Base-by-base conservation (phyloP, 2,113 vertebrate species). In the Amblyopsis rosae region DNA sequence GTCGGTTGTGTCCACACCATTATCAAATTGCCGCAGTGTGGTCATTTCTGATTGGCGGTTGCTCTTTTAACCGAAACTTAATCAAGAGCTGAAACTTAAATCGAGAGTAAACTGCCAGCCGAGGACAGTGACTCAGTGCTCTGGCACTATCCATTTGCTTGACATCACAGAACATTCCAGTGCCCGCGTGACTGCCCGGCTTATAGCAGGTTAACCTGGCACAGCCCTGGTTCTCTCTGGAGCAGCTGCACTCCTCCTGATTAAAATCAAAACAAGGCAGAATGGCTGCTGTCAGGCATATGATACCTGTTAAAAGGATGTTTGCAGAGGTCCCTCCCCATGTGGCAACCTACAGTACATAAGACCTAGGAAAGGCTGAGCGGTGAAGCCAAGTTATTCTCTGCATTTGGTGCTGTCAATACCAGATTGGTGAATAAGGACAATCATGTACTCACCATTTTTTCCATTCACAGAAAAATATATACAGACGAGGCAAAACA, bases 211-310 rank as follows among this genome's bases (percentile, higher is more conserved):
- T 95, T 95, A 95, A 93, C 91, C 90, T 89, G 91, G 91, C 91
- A 79, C 86, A 91, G 89, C 83, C 85, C 19, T 12, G 54, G 68
- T 17, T 58, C 19, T 78, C 78, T 80, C 88, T 82, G 80, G 78
- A 91, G 90, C 94, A 95, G 95, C 94, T 95, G 94, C 92, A 90
- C 94, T 94, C 91, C 92, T 93, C 91, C 92, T 93, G 94, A 94
- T 95, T 95, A 93, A 94, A 96, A 95, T 93, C 91, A 95, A 96
- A 96, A 95, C 94, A 96, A 92, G 89, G 92, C 93, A 91, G 93
- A 95, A 94, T 93, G 89, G 86, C 90, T 90, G 91, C 93, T 95
- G 93, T 96, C 95, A 95, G 91, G 70, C 80, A 66, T 72, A 90
- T 96, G 95, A 96, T 96, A 89, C 92, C 94, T 93, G 93, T 93